Conservation (phyloP, 2,797 vertebrate species). For the Naso thynnoides region DNA sequence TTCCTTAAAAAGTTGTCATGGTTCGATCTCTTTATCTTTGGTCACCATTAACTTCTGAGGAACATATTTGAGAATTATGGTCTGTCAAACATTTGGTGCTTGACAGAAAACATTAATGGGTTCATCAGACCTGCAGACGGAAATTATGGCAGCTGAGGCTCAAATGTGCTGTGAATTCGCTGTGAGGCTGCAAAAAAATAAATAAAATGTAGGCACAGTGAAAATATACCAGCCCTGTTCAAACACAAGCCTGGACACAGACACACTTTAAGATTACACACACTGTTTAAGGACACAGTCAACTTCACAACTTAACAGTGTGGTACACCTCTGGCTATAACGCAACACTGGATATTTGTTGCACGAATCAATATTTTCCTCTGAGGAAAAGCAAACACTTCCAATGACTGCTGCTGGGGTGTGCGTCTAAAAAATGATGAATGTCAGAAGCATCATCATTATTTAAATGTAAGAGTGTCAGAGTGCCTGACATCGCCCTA, state of each 20-base stretch:
- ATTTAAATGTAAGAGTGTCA: not conserved
- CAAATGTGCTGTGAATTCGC: not conserved
- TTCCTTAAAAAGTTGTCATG: not conserved
- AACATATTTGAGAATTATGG: not conserved
- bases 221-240: not conserved
- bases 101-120: not conserved
- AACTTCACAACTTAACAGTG: not conserved
- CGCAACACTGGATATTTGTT: conserved; percentile 14
- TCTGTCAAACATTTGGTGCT: not conserved
- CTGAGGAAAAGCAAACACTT: conserved; percentile 9
- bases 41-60: not conserved
- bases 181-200: too few species aligned
- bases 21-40: not conserved
- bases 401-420: not conserved
- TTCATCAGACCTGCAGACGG: conserved; percentile 1
- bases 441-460: not conserved
- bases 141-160: not conserved
- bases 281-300: not conserved
- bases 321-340: not conserved
- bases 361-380: conserved; percentile 14
- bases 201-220: not conserved
- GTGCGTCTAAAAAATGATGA: not conserved
- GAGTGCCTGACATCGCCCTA: conserved; percentile 13
- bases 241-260: not conserved
- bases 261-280: not conserved